A percentile compares a stretch with the other conserved stretches of the same genome.
phyloP scores from a whole-genome alignment of 2,113 vertebrate genomes.

The Eleginops maclovinus region DNA sequence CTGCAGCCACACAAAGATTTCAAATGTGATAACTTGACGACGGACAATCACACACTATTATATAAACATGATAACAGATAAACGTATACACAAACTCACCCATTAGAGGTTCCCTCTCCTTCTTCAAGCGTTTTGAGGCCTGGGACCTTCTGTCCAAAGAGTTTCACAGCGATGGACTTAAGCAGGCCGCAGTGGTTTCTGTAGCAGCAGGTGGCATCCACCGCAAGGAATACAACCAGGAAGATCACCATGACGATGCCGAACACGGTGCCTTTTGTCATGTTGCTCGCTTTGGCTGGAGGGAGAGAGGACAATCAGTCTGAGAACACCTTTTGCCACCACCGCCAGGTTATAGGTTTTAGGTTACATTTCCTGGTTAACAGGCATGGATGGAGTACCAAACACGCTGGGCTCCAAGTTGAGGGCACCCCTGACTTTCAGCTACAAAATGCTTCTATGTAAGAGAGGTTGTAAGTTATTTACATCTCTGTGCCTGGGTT shows the following conservation, averaged over 20 bases:
- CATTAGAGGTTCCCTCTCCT: conserved; percentile 65
- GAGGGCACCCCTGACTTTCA: too few relatives aligned
- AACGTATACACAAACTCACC: conserved; percentile 43
- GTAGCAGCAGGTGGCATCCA: conserved; percentile 86
- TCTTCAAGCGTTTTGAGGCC: conserved; percentile 78
- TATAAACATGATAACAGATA: neutral
- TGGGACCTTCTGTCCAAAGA: conserved; percentile 79
- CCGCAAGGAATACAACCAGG: conserved; percentile 79
- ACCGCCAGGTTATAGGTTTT: neutral
- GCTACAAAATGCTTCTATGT: too few relatives aligned
- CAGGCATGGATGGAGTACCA: too few relatives aligned
- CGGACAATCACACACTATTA: neutral
- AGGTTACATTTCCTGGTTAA: neutral
- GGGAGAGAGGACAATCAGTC: neutral
- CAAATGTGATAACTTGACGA: neutral
- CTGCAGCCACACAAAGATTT: conserved; percentile 64
- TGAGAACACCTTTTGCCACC: neutral
- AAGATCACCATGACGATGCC: conserved; percentile 84
- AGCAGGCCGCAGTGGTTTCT: conserved; percentile 84
- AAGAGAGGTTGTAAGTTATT: too few relatives aligned
- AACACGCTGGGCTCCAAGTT: too few relatives aligned
- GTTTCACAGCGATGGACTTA: conserved; percentile 79
- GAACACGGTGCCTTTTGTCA: conserved; percentile 82
- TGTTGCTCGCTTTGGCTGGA: conserved; percentile 42
- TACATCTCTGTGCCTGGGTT: too few relatives aligned